Base-by-base conservation (phyloP, 2,888 invertebrate species). In the Drosophila prostipennis region DNA sequence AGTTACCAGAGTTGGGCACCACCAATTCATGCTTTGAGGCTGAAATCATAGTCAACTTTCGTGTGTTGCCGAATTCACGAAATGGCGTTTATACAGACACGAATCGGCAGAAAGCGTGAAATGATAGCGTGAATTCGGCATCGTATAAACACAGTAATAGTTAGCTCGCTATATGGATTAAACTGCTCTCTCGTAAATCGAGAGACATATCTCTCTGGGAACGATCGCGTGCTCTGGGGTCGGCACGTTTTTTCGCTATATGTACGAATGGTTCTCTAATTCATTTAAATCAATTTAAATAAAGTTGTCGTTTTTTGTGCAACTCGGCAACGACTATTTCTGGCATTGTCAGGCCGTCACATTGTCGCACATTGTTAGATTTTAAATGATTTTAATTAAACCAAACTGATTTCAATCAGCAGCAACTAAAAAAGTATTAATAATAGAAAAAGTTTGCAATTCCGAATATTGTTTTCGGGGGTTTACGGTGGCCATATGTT, bases 261-360 rank as follows among this genome's bases (percentile, higher is more conserved):
- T 46, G 70, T 56, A 16, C 48, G 61, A 48, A 34, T 29, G 43
- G 2, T 48, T 53, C 72, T 76, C 54, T 82, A 82, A 84, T 86
- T 84, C 70, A 74, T 83, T 84, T 86, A 80, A 86, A 77, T 80
- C 74, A 84, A 88, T 86, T 88, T 72, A 86, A 78, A 72, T 72
- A 49, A 52, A 42, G 67, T 56, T 53, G 59, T 52, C 29, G 37
- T 68, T 53, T 52, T 65, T 64, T 48, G 19, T 46, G 57, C 53
- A 40, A 34, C 67, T 26, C 55, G 26, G 40, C 23, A 23, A 11
- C 40, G 53, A 57, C 83, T 87, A 79, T 87, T 82, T 77, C 51
- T 75, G 72, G 71, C 65, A 46, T 77, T 77, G 65, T 73, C 76
- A 54, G 60, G 34, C 39, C 46, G 56, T 19, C 57, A 56, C 56